A percentile compares a stretch with the other conserved stretches of the same genome.
Evolutionary conservation across 2,888 invertebrate genomes (phyloP).

Genomic region (Muschampia plurimacula): DNA sequence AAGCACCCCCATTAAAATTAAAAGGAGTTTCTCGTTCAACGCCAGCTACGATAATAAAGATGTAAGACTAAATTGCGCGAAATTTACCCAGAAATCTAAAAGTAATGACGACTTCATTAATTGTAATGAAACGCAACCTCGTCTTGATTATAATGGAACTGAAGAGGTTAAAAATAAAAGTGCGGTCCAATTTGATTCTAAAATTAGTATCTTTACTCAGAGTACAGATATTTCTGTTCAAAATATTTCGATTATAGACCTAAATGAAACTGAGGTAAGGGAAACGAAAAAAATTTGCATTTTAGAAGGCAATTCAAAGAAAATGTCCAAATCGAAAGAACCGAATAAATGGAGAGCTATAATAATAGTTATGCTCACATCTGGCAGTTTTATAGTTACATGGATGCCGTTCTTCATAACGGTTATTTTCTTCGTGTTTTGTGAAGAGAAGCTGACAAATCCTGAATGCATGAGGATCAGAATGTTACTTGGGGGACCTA

Average conservation of each 20-base stretch:
- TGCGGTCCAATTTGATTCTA: constrained; percentile 55
- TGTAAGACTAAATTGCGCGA: constrained; percentile 39
- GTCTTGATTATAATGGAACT: constrained; percentile 43
- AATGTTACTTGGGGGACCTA: constrained; percentile 83
- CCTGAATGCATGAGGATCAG: constrained; percentile 77
- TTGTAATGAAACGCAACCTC: constrained; percentile 42
- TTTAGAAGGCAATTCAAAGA: constrained; percentile 11
- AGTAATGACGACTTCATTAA: constrained; percentile 63
- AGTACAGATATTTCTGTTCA: constrained; percentile 54
- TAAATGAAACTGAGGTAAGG: constrained; percentile 43
- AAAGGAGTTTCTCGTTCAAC: constrained; percentile 68
- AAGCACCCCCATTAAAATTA: constrained; percentile 49
- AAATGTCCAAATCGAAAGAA: constrained; percentile 57
- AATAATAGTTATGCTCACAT: constrained; percentile 86
- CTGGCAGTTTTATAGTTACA: constrained; percentile 86
- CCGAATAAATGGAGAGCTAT: constrained; percentile 87
- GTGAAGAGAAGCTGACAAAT: constrained; percentile 75
- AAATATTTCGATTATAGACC: constrained; percentile 48
- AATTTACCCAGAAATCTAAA: constrained; percentile 55
- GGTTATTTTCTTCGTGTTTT: constrained; percentile 83
- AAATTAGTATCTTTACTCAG: constrained; percentile 63
- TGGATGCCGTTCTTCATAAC: constrained; percentile 88
- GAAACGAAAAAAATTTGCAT: constrained; percentile 7
- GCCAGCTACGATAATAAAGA: constrained; percentile 46
- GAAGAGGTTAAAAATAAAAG: constrained; percentile 44